Percentiles rank a stretch among this genome's conserved stretches.
Conservation (phyloP, 2,888 invertebrate species). For the Rhimphoctona megacephalus region DNA sequence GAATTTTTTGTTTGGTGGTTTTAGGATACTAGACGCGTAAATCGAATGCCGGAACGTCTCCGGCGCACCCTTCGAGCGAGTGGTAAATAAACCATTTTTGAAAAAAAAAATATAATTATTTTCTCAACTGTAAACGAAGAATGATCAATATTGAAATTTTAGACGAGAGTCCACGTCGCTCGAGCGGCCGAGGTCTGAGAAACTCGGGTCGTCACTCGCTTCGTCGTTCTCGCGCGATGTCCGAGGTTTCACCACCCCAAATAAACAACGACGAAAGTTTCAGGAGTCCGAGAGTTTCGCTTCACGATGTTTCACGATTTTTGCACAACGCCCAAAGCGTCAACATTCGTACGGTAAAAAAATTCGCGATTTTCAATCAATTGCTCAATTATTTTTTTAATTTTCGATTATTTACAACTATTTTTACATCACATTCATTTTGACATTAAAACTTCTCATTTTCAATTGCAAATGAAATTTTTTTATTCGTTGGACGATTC, state of each 20-base stretch:
- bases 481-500: too few species aligned
- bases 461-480: too few species aligned
- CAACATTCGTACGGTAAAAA: conserved; percentile 73
- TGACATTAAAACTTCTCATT: too few species aligned
- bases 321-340: conserved; percentile 79
- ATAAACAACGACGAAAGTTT: conserved; percentile 65
- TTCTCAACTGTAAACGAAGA: not conserved
- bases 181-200: conserved; percentile 71
- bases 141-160: not conserved
- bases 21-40: conserved; percentile 73
- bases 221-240: conserved; percentile 69
- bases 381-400: too few species aligned
- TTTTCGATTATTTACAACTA: not conserved
- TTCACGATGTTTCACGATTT: conserved; percentile 81
- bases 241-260: not conserved
- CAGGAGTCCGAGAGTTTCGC: conserved; percentile 78
- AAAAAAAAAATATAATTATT: not conserved
- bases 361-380: not conserved
- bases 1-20: conserved; percentile 39
- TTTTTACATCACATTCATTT: too few species aligned
- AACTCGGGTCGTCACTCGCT: conserved; percentile 74
- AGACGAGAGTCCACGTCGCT: conserved; percentile 69
- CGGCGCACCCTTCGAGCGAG: conserved; percentile 72
- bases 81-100: conserved; percentile 70
- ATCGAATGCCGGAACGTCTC: conserved; percentile 78